Evolutionary conservation across 2,888 invertebrate species (phyloP).

Genomic region (Amblyjoppa proteus): DNA sequence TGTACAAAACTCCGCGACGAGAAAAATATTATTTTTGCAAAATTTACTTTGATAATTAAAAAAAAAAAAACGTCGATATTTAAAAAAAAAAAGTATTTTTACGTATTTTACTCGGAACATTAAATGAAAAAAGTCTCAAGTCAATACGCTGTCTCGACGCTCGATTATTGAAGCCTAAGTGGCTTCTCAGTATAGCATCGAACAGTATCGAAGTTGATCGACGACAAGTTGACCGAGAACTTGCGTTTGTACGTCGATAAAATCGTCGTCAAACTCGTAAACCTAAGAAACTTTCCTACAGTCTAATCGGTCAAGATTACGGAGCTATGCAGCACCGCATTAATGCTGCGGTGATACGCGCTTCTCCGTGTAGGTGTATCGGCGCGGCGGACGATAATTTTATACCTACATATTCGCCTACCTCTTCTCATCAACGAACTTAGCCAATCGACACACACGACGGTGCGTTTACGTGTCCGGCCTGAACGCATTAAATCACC

Average conservation of each 20-base stretch:
- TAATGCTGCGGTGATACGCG: neutral
- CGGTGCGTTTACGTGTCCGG: neutral
- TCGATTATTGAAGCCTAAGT: no score
- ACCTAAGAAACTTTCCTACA: slow-evolving; percentile 35
- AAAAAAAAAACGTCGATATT: neutral
- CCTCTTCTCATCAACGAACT: slow-evolving; percentile 31
- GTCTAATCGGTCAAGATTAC: slow-evolving; percentile 3
- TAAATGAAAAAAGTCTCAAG: no score
- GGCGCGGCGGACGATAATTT: neutral
- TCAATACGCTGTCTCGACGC: no score
- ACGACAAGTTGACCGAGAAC: slow-evolving; percentile 40
- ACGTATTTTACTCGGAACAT: no score
- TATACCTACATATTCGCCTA: slow-evolving; percentile 11
- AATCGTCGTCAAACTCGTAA: neutral
- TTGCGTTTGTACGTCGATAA: slow-evolving; percentile 37
- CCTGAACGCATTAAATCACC: neutral
- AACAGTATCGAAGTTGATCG: neutral
- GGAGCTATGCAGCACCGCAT: neutral
- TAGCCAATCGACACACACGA: slow-evolving; percentile 18
- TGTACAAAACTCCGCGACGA: neutral
- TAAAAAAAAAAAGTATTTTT: no score
- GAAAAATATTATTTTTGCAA: neutral
- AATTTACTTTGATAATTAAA: neutral
- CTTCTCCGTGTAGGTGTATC: neutral
- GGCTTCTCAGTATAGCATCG: neutral